Base-by-base conservation (phyloP, 2,888 invertebrate genomes). In the Camptogramma bilineatum region DNA sequence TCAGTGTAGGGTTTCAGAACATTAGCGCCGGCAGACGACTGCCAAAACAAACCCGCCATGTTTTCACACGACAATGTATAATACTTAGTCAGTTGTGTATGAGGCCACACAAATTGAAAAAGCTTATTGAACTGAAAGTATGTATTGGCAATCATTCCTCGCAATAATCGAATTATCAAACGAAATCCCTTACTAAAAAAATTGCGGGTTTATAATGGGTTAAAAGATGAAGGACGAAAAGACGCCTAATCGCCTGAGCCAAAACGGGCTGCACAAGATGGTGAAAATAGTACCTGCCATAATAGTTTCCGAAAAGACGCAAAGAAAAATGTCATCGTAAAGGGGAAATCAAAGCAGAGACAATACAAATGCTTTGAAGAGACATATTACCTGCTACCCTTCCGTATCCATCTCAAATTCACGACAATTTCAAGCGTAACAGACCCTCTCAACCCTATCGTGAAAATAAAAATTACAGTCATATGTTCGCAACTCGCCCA, bases 11-110 rank as follows among this genome's bases (percentile, higher is more conserved):
- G 73, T 80, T 78, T 73, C 78, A 73, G 68, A 74, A 73, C 78
- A 84, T 82, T 83, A 79, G 74, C 76, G 64, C 57, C 64, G 64
- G 54, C 56, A 68, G 70, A 68, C 69, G 65, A 64, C 63, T 77
- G 83, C 80, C 80, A 82, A 82, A 78, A 79, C 76, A 78, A 78
- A 82, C 76, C 76, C 71, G 72, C 72, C 34, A 54, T 54, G 47
- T 59, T 51, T 44, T 57, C 39, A 57, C 52, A 65, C 69, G 68
- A 56, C 72, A 72, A 39, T 21, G n/a, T n/a, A n/a, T n/a, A n/a
- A 24, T 54, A 54, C 42, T 31, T 47, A 39, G 46, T 46, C 28
- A 44, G 19, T 39, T 56, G 4, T 42, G 34, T 34, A n/a, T 21
- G 56, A 50, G 42, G 48, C 48, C 54, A 42, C 42, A 65, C 31